Conservation (phyloP, 2,888 invertebrate species). For the Dasysyrphus albostriatus region DNA sequence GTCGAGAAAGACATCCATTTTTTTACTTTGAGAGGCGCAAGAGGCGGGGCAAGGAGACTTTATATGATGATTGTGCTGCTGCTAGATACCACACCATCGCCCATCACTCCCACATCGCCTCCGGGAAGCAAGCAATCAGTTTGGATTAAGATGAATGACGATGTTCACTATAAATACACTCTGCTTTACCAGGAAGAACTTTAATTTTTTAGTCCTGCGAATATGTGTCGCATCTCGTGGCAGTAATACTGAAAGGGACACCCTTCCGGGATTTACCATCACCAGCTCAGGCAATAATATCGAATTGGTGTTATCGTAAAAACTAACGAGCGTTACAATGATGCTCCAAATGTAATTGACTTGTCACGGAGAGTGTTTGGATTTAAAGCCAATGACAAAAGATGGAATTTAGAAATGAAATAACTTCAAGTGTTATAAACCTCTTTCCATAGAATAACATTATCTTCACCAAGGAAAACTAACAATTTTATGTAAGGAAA, state of each 20-base stretch:
- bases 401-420: conserved; percentile 43
- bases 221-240: conserved; percentile 26
- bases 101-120: conserved; percentile 3
- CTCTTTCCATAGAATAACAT: conserved; percentile 32
- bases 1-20: conserved; percentile 47
- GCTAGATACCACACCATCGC: background rate
- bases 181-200: conserved; percentile 30
- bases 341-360: conserved; percentile 63
- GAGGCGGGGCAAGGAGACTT: background rate
- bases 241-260: background rate
- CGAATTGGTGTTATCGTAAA: conserved; percentile 71
- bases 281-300: conserved; percentile 44
- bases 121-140: conserved; percentile 67
- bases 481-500: conserved; percentile 31
- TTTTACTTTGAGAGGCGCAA: background rate
- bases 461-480: background rate
- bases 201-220: conserved; percentile 62
- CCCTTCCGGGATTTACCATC: conserved; percentile 32
- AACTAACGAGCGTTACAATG: conserved; percentile 66
- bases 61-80: conserved; percentile 6
- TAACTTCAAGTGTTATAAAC: conserved; percentile 38
- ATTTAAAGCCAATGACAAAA: conserved; percentile 49
- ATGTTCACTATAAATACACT: conserved; percentile 40
- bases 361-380: conserved; percentile 48
- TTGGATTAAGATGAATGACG: conserved; percentile 75